Evolutionary conservation across 2,888 invertebrate genomes (phyloP).

Genomic region (Parnassius apollo): DNA sequence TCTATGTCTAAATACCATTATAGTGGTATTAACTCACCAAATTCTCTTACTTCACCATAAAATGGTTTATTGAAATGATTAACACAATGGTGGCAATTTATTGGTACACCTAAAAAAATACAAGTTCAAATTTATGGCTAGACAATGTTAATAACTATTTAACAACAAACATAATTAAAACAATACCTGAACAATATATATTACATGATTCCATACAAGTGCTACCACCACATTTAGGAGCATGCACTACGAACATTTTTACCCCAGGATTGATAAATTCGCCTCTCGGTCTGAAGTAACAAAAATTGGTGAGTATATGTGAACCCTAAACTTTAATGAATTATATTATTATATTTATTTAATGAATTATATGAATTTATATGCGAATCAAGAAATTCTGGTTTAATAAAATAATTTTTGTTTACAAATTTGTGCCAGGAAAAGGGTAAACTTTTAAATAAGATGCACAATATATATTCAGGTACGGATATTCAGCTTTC

Average conservation of each 20-base stretch:
- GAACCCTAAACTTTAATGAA: too few relatives aligned
- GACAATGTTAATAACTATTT: neutral
- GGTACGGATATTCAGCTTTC: too few relatives aligned
- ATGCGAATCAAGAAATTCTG: too few relatives aligned
- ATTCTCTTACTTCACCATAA: constrained; percentile 51
- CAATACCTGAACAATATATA: constrained; percentile 57
- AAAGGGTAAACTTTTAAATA: too few relatives aligned
- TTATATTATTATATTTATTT: too few relatives aligned
- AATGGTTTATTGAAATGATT: constrained; percentile 40
- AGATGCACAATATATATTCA: too few relatives aligned
- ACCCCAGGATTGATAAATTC: constrained; percentile 42
- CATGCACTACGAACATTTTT: constrained; percentile 69
- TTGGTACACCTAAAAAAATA: constrained; percentile 53
- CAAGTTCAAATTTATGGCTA: constrained; percentile 6
- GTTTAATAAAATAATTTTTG: too few relatives aligned
- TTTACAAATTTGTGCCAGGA: too few relatives aligned
- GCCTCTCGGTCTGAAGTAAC: constrained; percentile 60
- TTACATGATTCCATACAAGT: constrained; percentile 46
- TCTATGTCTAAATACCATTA: neutral
- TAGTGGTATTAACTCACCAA: constrained; percentile 60
- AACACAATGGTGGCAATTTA: constrained; percentile 42
- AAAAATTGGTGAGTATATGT: constrained; percentile 59
- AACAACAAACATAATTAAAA: neutral
- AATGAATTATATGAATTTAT: too few relatives aligned
- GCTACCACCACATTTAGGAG: constrained; percentile 48